Base-by-base conservation (phyloP, 2,113 vertebrate genomes). In the Heteronetta atricapilla region DNA sequence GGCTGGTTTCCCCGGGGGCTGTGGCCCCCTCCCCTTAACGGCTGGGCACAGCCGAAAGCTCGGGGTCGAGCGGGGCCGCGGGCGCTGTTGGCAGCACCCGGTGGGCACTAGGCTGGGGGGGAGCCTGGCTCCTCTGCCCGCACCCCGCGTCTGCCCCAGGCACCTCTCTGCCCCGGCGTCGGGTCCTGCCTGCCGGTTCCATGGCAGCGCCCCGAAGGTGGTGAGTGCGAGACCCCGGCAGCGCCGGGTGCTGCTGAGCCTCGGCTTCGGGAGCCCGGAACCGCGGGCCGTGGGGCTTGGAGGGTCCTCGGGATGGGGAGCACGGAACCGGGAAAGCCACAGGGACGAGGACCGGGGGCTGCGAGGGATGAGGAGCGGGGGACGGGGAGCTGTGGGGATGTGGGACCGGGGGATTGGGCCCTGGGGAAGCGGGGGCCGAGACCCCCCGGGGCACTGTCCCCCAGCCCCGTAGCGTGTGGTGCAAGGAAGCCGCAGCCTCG, bases 91-190 rank as follows among this genome's bases (percentile, higher is more conserved):
- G 33, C 20, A 22, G 18, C n/a, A 4, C 38, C 38, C 68, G 23
- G 7, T 11, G 13, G 59, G 59, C 20, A 22, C 28, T 40, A 5
- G 1, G 19, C 58, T 36, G 36, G 28, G 60, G 28, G 60, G 28
- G 33, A 3, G 1, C 59, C 9, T 17, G n/a, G 28, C 6, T 17
- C 42, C 40, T 33, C 13, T 1, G 2, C 33, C 18, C 7, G 18
- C n/a, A 5, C 40, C 40, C 69, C 29, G 7, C 13, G 13, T 29
- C 25, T 40, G 8, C 29, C 42, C 13, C 28, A 11, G 6, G 26
- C 18, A 25, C 16, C n/a, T 11, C 19, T 17, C 15, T 19, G 8
- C 21, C 44, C 46, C 12, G 8, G 18, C 31, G 13, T 34, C 60
- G 29, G 23, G 33, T 46, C 26, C 73, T 40, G 34, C n/a, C 23